These are phyloP conservation scores for Otolemur garnettii DNA, from an alignment of 2,113 vertebrate species.

Conservation along the genomic window DNA sequence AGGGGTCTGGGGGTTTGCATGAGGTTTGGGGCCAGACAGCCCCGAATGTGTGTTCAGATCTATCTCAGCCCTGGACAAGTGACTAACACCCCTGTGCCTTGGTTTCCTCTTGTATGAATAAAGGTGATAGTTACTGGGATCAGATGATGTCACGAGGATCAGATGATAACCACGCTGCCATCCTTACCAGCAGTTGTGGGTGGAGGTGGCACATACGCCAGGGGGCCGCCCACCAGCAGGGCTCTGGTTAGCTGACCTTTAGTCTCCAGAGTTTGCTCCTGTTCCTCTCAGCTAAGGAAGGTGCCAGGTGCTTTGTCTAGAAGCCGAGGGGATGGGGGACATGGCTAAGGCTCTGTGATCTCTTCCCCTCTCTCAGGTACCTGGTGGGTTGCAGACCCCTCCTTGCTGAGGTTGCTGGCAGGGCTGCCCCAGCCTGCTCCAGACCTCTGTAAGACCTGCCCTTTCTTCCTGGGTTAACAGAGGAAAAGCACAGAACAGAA, in stretches of 20 bases:
- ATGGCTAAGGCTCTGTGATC: accelerated
- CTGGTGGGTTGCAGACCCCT: not conserved
- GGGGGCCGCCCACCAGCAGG: not conserved
- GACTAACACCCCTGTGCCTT: not conserved
- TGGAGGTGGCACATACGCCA: not conserved
- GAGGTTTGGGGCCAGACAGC: not conserved
- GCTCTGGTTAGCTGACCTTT: not conserved
- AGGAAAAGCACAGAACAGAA: accelerated
- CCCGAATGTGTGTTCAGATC: not conserved
- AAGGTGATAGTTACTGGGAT: accelerated
- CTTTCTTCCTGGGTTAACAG: not conserved
- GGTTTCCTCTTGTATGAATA: not conserved
- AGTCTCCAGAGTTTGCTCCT: not conserved
- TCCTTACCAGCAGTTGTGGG: accelerated
- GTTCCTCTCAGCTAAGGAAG: not conserved
- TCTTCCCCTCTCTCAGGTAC: not conserved
- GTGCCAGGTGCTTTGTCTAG: not conserved
- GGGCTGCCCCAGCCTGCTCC: not conserved
- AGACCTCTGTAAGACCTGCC: accelerated
- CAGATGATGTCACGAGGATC: accelerated
- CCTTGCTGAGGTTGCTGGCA: not conserved
- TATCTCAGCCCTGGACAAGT: not conserved
- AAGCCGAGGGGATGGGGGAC: not conserved
- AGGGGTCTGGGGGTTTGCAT: not conserved
- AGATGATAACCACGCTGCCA: accelerated